Base-by-base conservation (phyloP, 2,797 vertebrate genomes). In the Malurus leucopterus region DNA sequence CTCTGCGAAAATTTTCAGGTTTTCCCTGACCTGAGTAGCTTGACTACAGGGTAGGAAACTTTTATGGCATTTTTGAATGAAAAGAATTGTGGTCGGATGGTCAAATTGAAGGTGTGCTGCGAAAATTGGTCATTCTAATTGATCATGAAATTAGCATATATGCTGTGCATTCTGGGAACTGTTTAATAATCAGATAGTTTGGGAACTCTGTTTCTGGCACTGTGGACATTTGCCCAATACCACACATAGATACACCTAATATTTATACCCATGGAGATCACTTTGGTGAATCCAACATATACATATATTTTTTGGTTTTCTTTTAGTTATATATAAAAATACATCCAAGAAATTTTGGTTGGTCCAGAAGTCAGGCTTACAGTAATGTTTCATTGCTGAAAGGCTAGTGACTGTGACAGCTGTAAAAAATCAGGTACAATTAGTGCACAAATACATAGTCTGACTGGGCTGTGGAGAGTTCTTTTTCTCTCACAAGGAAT, bases 231-330 rank as follows among this genome's bases (percentile, higher is more conserved):
- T 78, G 16, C 18, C 23, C 53, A 53, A 26, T 64, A 50, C 8
- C 29, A 34, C 27, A 20, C 29, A 17, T 16, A 43, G 55, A 30
- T 40, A 54, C 1, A 4, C 5, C 47, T 58, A 47, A 29, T 77
- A 67, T 55, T 91, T 82, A 73, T 27, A 59, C 8, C 13, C 12
- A 15, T 46, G 13, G 32, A 75, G 29, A 59, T 88, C 9, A 3
- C 59, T 57, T 68, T 4, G 3, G 19, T 70, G 34, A 84, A 69
- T 38, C 47, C 51, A 65, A 68, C 22, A 16, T 68, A 8, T 19
- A 26, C 9, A 13, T 38, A 61, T 13, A 0, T 2, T 6, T 40
- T 74, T 67, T 49, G 0, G 0, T 59, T 75, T 82, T 62, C 13
- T 61, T 64, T 76, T 36, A 61, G 13, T 10, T 64, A 47, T 38